A percentile compares a stretch with the other conserved stretches of the same genome.
phyloP scores from a whole-genome alignment of 2,113 vertebrate genomes.

The Propithecus coquereli region DNA sequence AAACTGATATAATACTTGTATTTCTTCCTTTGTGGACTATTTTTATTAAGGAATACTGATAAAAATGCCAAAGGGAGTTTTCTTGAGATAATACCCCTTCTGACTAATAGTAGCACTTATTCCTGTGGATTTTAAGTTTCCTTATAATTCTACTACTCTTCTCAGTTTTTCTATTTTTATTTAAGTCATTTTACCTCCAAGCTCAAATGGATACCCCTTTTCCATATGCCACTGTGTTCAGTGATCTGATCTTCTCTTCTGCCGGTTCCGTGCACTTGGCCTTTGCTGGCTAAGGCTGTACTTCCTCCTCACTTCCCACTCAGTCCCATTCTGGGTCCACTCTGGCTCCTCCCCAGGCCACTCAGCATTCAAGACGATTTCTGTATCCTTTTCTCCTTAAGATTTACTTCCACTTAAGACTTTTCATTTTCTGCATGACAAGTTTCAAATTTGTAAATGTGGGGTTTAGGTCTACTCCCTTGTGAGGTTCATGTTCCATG shows the following conservation, averaged over 20 bases:
- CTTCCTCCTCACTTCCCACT: background rate
- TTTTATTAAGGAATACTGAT: background rate
- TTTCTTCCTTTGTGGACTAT: background rate
- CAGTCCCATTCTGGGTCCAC: background rate
- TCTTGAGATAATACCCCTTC: background rate
- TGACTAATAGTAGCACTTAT: background rate
- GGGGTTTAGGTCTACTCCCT: background rate
- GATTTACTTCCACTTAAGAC: background rate
- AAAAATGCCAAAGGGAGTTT: conserved; percentile 8
- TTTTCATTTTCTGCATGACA: background rate
- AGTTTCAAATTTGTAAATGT: background rate
- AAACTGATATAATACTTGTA: background rate
- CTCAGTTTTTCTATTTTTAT: background rate
- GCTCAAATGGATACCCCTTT: background rate
- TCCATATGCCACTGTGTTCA: background rate
- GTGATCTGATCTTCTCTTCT: background rate
- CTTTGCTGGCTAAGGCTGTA: background rate
- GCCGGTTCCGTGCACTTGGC: too few species aligned
- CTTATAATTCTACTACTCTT: background rate
- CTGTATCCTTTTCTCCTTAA: background rate
- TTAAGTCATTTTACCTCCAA: background rate
- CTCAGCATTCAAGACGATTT: background rate
- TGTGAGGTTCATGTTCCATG: background rate
- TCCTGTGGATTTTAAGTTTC: background rate
- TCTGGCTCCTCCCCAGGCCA: background rate